Percentiles rank a stretch among this genome's conserved stretches.
These are phyloP conservation scores for Hystrix brachyura DNA, from an alignment of 2,113 vertebrate genomes.

Conservation along the genomic window DNA sequence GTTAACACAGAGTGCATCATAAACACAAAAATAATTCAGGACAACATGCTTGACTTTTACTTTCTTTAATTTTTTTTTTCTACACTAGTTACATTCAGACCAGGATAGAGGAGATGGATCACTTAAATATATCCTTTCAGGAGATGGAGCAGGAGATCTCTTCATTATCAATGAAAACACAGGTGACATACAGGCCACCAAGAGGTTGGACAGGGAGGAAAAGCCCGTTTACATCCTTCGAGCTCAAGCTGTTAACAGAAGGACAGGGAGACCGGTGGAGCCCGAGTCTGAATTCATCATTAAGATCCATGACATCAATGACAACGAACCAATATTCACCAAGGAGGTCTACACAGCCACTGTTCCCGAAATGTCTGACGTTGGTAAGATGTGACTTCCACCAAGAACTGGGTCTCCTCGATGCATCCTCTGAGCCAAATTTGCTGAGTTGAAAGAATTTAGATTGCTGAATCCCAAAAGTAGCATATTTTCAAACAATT, in stretches of 20 bases:
- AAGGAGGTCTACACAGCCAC: constrained; percentile 93
- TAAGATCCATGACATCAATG: constrained; percentile 99
- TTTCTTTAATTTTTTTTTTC: constrained; percentile 82
- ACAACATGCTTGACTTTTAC: constrained; percentile 78
- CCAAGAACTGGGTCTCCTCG: background rate
- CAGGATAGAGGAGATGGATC: constrained; percentile 95
- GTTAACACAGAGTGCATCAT: constrained; percentile 44
- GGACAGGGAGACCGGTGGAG: constrained; percentile 95
- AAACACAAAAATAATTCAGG: constrained; percentile 56
- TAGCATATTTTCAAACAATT: background rate
- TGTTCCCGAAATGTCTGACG: constrained; percentile 96
- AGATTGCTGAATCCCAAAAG: background rate
- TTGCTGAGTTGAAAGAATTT: background rate
- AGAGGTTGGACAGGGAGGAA: constrained; percentile 96
- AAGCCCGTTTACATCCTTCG: constrained; percentile 95
- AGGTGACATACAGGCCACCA: constrained; percentile 98
- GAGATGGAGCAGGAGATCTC: constrained; percentile 96
- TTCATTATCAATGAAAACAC: constrained; percentile 98
- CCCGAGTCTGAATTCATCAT: constrained; percentile 98
- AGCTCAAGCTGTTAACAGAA: constrained; percentile 95
- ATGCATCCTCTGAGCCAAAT: background rate
- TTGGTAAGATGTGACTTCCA: constrained; percentile 87
- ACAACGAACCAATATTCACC: constrained; percentile 97
- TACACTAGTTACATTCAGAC: constrained; percentile 96
- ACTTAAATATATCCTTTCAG: constrained; percentile 96